These are phyloP conservation scores for Aphidius gifuensis DNA, from an alignment of 1,140 invertebrate genomes.

Conservation along the genomic window DNA sequence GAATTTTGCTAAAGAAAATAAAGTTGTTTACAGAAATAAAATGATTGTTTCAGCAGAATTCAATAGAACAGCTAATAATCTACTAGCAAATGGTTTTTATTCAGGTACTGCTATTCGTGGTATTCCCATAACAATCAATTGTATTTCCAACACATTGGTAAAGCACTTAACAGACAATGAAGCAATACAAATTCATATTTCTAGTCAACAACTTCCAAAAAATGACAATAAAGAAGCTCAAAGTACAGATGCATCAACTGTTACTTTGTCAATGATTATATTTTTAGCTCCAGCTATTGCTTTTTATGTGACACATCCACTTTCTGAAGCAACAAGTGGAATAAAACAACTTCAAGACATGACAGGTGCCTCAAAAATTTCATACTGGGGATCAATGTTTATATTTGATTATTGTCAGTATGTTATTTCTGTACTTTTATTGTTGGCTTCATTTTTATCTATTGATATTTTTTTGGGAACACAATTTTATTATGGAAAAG, in stretches of 20 bases:
- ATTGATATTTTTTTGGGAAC: constrained; percentile 20
- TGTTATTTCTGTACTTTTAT: constrained; percentile 20
- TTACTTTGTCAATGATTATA: constrained; percentile 20
- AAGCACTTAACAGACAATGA: constrained; percentile 32
- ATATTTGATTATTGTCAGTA: constrained; percentile 51
- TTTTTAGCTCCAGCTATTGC: constrained; percentile 26
- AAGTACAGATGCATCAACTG: background rate
- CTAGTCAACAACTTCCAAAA: constrained; percentile 40
- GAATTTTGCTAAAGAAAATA: constrained; percentile 30
- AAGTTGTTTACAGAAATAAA: constrained; percentile 42
- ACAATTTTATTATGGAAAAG: constrained; percentile 20
- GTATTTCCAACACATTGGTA: constrained; percentile 43
- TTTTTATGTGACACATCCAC: constrained; percentile 50
- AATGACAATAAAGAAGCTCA: background rate
- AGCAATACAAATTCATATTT: constrained; percentile 38
- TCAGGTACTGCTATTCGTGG: constrained; percentile 44
- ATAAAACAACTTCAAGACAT: constrained; percentile 64
- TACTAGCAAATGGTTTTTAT: constrained; percentile 41
- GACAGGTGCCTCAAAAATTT: constrained; percentile 56
- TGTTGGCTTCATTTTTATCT: constrained; percentile 20
- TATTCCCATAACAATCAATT: constrained; percentile 45
- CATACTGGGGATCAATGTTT: constrained; percentile 59
- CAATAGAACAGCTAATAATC: constrained; percentile 28
- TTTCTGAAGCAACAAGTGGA: constrained; percentile 44
- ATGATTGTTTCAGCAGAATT: constrained; percentile 46